Evolutionary conservation across 2,888 invertebrate species (phyloP).

Genomic region (Xanthostigma xanthostigma): DNA sequence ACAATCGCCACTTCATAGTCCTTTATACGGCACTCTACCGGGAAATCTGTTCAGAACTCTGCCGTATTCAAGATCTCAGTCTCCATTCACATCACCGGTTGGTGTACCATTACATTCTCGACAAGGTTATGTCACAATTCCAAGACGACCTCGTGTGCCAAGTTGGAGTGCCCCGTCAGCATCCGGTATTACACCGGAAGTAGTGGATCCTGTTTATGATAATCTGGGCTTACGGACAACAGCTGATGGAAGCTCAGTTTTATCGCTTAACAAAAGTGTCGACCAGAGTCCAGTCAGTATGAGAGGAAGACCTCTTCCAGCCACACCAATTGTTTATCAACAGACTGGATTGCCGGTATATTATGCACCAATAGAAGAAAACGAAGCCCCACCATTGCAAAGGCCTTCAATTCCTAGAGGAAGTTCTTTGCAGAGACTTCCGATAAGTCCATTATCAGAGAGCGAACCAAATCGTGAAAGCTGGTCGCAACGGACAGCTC

Average conservation of each 20-base stretch:
- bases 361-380: conserved; percentile 38
- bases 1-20: conserved; percentile 43
- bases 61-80: conserved; percentile 63
- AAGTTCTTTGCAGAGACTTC: conserved; percentile 2
- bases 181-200: conserved; percentile 29
- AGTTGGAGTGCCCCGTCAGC: conserved; percentile 59
- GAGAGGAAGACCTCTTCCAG: conserved; percentile 48
- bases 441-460: conserved; percentile 23
- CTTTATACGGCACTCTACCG: conserved; percentile 50
- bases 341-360: conserved; percentile 28
- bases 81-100: conserved; percentile 53
- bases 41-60: conserved; percentile 56
- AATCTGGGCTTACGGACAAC: conserved; percentile 73
- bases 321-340: conserved; percentile 34
- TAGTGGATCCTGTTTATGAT: conserved; percentile 69
- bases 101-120: conserved; percentile 51
- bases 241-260: conserved; percentile 68
- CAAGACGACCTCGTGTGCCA: conserved; percentile 65
- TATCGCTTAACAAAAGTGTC: conserved; percentile 61
- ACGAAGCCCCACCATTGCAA: conserved; percentile 35
- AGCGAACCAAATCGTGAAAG: conserved; percentile 24
- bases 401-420: conserved; percentile 11
- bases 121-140: conserved; percentile 77
- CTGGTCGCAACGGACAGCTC: not conserved
- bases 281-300: conserved; percentile 37